Conservation (phyloP, 2,797 vertebrate species). For the Anguilla marmorata region DNA sequence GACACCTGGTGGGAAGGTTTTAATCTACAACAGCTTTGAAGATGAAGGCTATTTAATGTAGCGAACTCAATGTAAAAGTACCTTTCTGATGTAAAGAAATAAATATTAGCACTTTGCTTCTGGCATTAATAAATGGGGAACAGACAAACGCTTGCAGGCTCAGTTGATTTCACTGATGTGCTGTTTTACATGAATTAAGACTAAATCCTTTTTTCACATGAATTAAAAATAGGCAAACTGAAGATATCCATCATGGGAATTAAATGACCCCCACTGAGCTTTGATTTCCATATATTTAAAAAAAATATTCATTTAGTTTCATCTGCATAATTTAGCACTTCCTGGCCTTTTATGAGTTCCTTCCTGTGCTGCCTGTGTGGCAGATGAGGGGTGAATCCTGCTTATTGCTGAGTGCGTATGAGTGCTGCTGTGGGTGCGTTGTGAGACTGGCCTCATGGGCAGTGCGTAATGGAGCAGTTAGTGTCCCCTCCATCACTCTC, state of each 20-base stretch:
- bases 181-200: not conserved
- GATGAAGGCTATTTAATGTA: not conserved
- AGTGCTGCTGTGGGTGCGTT: not conserved
- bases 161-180: not conserved
- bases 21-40: not conserved
- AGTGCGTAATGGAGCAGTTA: not conserved
- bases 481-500: not conserved
- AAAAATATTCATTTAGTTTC: not conserved
- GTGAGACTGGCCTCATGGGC: not conserved
- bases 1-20: constrained; percentile 35
- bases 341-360: constrained; percentile 28
- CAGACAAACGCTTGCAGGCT: not conserved
- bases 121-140: constrained; percentile 18
- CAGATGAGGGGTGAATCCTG: not conserved
- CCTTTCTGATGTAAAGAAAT: not conserved
- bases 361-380: constrained; percentile 1
- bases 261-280: not conserved
- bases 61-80: not conserved
- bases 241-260: constrained; percentile 17
- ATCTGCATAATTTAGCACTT: constrained; percentile 20
- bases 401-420: not conserved
- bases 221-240: not conserved
- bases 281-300: not conserved
- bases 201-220: constrained; percentile 6
- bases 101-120: constrained; percentile 7